Conservation (phyloP, 2,888 invertebrate genomes). For the Clusia tigrina region DNA sequence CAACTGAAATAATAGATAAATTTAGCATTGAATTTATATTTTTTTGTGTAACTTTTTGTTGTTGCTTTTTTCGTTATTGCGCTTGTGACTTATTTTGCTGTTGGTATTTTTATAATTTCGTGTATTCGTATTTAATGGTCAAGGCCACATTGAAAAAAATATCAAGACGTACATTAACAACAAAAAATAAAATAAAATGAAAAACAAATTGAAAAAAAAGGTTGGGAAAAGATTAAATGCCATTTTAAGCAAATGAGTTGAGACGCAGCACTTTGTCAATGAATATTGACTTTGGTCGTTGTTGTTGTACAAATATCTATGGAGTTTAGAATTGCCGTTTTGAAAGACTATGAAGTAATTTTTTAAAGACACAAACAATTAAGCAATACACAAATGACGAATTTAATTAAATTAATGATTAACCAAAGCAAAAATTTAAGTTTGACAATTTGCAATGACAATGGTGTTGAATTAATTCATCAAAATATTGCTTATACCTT, state of each 20-base stretch:
- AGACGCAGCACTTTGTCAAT: not conserved
- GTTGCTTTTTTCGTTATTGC: slow-evolving; percentile 19
- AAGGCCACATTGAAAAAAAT: slow-evolving; percentile 53
- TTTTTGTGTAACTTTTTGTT: slow-evolving; percentile 16
- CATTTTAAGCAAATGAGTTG: slow-evolving; percentile 44
- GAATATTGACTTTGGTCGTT: slow-evolving; percentile 4
- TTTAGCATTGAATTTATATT: slow-evolving; percentile 33
- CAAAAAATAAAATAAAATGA: slow-evolving; percentile 28
- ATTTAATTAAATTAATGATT: no score
- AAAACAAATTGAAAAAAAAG: slow-evolving; percentile 7
- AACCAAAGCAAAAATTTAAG: no score
- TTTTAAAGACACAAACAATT: no score
- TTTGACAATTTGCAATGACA: no score
- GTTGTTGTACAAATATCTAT: no score
- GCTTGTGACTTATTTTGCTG: slow-evolving; percentile 24
- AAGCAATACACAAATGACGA: no score
- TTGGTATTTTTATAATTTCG: not conserved
- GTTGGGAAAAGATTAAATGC: slow-evolving; percentile 42
- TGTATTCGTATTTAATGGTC: slow-evolving; percentile 46
- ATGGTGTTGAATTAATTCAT: no score
- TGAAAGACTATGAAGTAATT: no score
- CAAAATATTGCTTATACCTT: no score
- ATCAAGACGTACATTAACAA: slow-evolving; percentile 32
- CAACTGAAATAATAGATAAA: slow-evolving; percentile 12
- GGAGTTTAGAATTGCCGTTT: no score